phyloP scores from a whole-genome alignment of 2,888 invertebrate species.

The Hypomecis punctinalis region DNA sequence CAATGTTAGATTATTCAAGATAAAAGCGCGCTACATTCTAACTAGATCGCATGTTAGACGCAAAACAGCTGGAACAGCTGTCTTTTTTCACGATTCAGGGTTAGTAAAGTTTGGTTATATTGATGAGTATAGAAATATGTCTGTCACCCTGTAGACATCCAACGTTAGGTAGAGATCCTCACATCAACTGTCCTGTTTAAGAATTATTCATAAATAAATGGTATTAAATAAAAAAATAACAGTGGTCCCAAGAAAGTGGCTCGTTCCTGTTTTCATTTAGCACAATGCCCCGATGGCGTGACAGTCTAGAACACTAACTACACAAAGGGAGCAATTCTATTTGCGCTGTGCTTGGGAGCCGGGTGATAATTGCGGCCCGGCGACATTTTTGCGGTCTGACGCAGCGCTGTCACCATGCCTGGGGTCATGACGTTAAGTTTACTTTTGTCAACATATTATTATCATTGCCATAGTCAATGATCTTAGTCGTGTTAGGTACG shows the following conservation, averaged over 20 bases:
- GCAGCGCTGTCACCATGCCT: slow-evolving; percentile 4
- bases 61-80: no score
- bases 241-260: slow-evolving; percentile 9
- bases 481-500: background rate
- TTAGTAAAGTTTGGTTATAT: no score
- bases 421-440: slow-evolving; percentile 7
- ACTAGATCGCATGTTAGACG: no score
- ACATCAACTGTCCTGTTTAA: no score
- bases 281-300: slow-evolving; percentile 56
- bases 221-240: background rate
- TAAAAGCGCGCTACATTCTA: no score
- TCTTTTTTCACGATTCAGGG: no score
- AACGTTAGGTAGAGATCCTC: no score
- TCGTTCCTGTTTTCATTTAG: slow-evolving; percentile 44
- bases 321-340: slow-evolving; percentile 64
- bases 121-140: no score
- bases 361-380: slow-evolving; percentile 67
- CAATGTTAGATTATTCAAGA: no score
- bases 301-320: slow-evolving; percentile 50
- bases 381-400: slow-evolving; percentile 62
- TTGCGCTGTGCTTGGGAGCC: slow-evolving; percentile 59
- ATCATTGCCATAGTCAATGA: background rate
- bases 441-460: slow-evolving; percentile 13
- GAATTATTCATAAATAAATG: background rate
- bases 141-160: no score